Base-by-base conservation (phyloP, 2,888 invertebrate genomes). In the Sialis lutaria region DNA sequence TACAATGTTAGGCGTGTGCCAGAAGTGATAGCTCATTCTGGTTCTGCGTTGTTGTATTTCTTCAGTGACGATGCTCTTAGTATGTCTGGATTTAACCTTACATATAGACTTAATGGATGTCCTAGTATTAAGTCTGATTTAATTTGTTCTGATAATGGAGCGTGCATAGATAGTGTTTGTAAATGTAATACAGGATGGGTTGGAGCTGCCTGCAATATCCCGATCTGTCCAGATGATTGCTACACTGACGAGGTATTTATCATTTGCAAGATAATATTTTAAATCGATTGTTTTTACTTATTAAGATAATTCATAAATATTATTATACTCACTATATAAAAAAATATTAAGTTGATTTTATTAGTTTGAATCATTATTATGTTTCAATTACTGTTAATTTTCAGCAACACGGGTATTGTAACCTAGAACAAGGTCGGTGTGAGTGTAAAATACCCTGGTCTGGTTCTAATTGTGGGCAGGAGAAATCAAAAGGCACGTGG, bases 41-140 rank as follows among this genome's bases (percentile, higher is more conserved):
- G 93, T 47, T 82, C 82, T 51, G 89, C 87, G 34, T 65, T 90
- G 48, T 70, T 91, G 48, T 95, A 97, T 68, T 98, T 98, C 71
- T 97, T 93, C 70, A 96, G 95, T 53, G 98, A 98, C 68, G 90
- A 93, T 58, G 97, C 96, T 22, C 96, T 91, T 68, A 97, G 95
- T 59, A 92, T 97, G 87, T 89, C 92, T 57, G 98, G 98, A 49
- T 98, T 98, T 67, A 93, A 93, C 64, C 83, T 98, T 52, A 86
- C 90, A 12, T 97, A 96, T 65, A 83, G 83, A 48, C 75, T 86
- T 51, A 84, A 88, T 58, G 82, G 85, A 6, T 88, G 87, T 60
- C 85, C 87, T 1, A 85, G 85, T 53, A 70, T 75, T 56, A 69
- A 76, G 50, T 79, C 81, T 52, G 69, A 74, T 55, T 67, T 71